These are phyloP conservation scores for Antedon mediterranea DNA, from an alignment of 53 echinoderm and acorn worm species.

Conservation along the genomic window DNA sequence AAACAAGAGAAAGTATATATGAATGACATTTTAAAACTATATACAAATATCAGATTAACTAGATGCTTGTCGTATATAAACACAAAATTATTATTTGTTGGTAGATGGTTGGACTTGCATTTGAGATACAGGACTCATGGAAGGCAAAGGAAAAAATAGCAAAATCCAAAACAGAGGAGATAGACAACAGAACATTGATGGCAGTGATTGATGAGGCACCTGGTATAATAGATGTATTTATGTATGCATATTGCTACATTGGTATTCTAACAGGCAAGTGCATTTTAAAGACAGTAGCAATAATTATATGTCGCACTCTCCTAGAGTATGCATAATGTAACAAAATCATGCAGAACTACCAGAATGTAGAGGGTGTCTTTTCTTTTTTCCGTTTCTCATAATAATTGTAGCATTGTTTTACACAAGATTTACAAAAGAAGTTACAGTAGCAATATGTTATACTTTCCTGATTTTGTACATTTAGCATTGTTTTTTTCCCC, in stretches of 20 bases:
- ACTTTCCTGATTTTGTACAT: too few species aligned
- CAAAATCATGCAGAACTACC: too few species aligned
- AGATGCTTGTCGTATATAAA: too few species aligned
- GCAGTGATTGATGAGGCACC: conserved; percentile 50
- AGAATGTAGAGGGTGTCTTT: too few species aligned
- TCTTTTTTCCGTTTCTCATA: too few species aligned
- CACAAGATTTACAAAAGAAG: too few species aligned
- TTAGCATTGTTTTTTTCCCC: too few species aligned
- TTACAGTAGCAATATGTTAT: too few species aligned
- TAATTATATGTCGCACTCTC: background rate
- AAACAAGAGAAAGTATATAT: too few species aligned
- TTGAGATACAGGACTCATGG: conserved; percentile 64
- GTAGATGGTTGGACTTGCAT: conserved; percentile 69
- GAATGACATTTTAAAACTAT: background rate
- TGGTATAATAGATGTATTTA: conserved; percentile 44
- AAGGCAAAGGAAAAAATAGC: conserved; percentile 9
- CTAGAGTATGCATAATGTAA: too few species aligned
- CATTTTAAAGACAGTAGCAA: too few species aligned
- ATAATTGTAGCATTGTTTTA: too few species aligned
- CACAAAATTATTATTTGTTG: background rate
- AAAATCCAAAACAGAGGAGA: conserved; percentile 27
- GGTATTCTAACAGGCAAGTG: conserved; percentile 68
- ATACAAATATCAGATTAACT: background rate
- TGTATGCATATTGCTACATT: conserved; percentile 75
- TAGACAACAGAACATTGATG: conserved; percentile 18